Base-by-base conservation (phyloP, 2,888 invertebrate genomes). In the Adineta ricciae region DNA sequence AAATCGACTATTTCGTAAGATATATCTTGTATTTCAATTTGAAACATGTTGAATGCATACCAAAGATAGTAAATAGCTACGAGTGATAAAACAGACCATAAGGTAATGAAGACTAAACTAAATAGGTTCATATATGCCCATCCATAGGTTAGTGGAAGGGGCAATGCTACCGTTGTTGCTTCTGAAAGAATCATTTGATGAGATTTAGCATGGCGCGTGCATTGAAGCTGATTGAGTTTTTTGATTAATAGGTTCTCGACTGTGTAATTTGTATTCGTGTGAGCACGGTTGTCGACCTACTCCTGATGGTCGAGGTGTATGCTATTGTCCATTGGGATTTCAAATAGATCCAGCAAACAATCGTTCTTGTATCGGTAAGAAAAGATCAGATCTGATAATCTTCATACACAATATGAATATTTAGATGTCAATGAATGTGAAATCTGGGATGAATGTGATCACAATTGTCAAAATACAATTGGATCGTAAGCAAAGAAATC, bases 281-380 rank as follows among this genome's bases (percentile, higher is more conserved):
- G 94, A 95, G 89, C 94, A 95, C 91, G 94, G 94, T 89, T 98
- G 98, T 91, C 94, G 94, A 87, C 94, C 95, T 56, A 96, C 96
- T 0, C 93, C 95, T 14, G 93, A 93, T 11, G 97, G 97, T 83
- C 78, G 38, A 24, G 97, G 97, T 64, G 93, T 93, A 84, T 99
- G 98, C 91, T 94, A 93, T 86, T 99, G 98, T 91, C 94, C 94
- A 0, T 92, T 93, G 41, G 97, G 97, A 27, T 99, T 95, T 91
- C 93, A 94, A 87, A 90, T 97, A 84, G 87, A 90, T 85, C 87
- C 88, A 7, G 93, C 94, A 0, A 95, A 96, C 89, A 93, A 93
- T 88, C 94, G 94, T 89, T 96, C 95, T 2, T 98, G 97, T 89
- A 93, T 95, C 84, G 84, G 78, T 78, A 78, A 41, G 41, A 72